Conservation (phyloP, 2,888 invertebrate genomes). For the Campoplex capitator region DNA sequence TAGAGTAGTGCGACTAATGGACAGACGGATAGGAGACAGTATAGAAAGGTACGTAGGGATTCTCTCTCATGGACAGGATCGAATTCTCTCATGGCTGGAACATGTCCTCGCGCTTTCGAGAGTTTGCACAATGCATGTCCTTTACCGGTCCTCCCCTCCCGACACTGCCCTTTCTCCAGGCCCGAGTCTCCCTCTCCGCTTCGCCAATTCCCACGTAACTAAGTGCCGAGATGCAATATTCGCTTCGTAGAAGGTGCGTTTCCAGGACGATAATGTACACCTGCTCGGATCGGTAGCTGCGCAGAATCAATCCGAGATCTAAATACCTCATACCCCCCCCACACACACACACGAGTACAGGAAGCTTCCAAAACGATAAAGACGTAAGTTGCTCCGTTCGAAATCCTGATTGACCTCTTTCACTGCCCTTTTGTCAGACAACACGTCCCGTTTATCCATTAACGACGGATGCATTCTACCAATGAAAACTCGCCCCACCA, state of each 20-base stretch:
- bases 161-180: neutral
- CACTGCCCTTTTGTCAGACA: neutral
- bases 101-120: conserved; percentile 57
- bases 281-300: conserved; percentile 16
- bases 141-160: neutral
- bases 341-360: neutral
- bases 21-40: conserved; percentile 68
- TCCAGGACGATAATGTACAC: conserved; percentile 32
- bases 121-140: conserved; percentile 39
- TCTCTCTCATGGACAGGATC: conserved; percentile 14
- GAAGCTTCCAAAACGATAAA: neutral
- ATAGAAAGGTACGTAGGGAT: conserved; percentile 45
- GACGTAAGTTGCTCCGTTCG: neutral
- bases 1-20: conserved; percentile 77
- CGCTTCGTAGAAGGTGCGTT: conserved; percentile 34
- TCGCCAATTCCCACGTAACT: conserved; percentile 22
- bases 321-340: neutral
- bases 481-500: conserved; percentile 38
- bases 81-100: conserved; percentile 40
- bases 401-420: neutral
- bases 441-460: conserved; percentile 12
- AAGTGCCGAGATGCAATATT: conserved; percentile 25
- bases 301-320: conserved; percentile 38
- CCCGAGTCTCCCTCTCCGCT: neutral
- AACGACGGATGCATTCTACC: conserved; percentile 27